Base-by-base conservation (phyloP, 2,888 invertebrate species). In the Trichogramma dendrolimi region DNA sequence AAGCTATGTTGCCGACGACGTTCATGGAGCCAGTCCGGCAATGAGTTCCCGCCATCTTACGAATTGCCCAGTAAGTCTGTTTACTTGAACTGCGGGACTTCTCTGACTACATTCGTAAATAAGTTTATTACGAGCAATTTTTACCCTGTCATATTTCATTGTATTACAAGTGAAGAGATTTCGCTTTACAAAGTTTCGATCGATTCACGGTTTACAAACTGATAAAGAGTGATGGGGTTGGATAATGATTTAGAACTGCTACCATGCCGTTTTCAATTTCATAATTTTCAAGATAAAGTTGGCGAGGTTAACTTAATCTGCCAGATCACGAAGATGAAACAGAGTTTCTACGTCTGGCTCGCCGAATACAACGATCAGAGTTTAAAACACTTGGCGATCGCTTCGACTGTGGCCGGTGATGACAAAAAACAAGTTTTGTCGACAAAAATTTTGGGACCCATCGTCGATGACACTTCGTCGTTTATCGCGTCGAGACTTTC, bases 331-430 rank as follows among this genome's bases (percentile, higher is more conserved):
- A 79, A 76, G 67, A 74, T 81, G 75, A 72, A 76, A 58, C 71
- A 75, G 47, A 76, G 75, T 62, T 58, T 80, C 1, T 79, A 77
- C 64, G 14, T 81, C 5, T 81, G 80, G 80, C 65, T 80, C 52
- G 81, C 80, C 8, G 69, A 75, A 47, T 58, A 54, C 4, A 62
- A 61, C 6, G 70, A 76, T 4, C 64, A 69, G 44, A 65, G 53
- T 2, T 75, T 80, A 73, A 71, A 72, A 14, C 78, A 80, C 55
- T 65, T 80, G 4, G 72, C 78, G 0, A 60, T 79, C 11, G 77
- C 80, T 4, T 53, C 61, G 5, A 74, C 77, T 5, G 64, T 62
- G 1, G 76, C 74, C 41, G 74, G 73, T 6, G 57, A 60, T 10
- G 14, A n/a, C 4, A 62, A 64, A 4, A 62, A 61, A 39, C 61